These are phyloP conservation scores for Apis mellifera DNA, from an alignment of 1,140 invertebrate species.

Conservation along the genomic window Amel_HAv3.1 CM009945.2:2178501-2179000, in stretches of 20 bases:
- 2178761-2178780: background rate
- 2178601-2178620: constrained; percentile 1
- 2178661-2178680: constrained; percentile 9
- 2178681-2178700: background rate
- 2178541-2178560: constrained; percentile 30
- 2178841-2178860: too few species aligned
- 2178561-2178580: constrained; percentile 9
- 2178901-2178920: too few species aligned
- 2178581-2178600: background rate
- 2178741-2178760: background rate
- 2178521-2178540: background rate
- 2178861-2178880: background rate
- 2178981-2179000: background rate
- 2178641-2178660: background rate
- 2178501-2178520: background rate
- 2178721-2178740: background rate
- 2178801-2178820: background rate
- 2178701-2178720: background rate
- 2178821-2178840: background rate
- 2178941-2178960: too few species aligned
- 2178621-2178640: background rate
- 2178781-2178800: background rate
- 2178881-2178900: background rate
- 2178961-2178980: background rate
- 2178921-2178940: background rate